Evolutionary conservation across 1,140 invertebrate species (phyloP), one percentile per base, ranked within the genome.

Genomic region (Batillaria attramentaria): DNA sequence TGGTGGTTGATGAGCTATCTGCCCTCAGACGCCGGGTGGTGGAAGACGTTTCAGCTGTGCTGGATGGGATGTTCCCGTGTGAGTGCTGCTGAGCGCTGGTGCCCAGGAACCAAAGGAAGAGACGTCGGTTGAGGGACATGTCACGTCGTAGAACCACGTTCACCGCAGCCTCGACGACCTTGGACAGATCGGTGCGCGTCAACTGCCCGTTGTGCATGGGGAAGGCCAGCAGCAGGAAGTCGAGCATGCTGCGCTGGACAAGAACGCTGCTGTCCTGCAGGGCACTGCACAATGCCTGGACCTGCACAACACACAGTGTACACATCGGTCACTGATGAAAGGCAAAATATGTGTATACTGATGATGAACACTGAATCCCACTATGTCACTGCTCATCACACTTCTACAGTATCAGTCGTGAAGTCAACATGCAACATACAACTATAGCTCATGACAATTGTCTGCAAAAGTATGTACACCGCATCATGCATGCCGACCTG

Each of bases 61-160:
- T 78, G 54, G 79, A 43, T 10, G 75, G 24, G 31, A 81, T 79
- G 2, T 72, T 62, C 31, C 82, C 85, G 68, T 75, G 73, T 2
- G 73, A 50, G n/a, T n/a, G n/a, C 24, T 75, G 73, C 3, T 79
- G 84, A 24, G 84, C 74, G 77, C 96, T 95, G 31, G 92, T 93
- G 28, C 95, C 95, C 68, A 97, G 91, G 24, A 97, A 90, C 96
- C 96, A 97, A 4, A 94, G 94, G 89, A 95, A 97, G 28, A 97
- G 91, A 46, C 96, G 93, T 79, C 96, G 94, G 90, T 98, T 98
- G 24, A 98, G 92, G 65, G 96, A 97, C 95, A 97, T 97, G 88
- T 98, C 97, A 82, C 97, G 92, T 65, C 97, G 90, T 18, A 98
- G 91, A 79, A 98, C 94, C 1, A 97, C 96, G 46, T 94, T 94